A percentile compares a stretch with the other conserved stretches of the same genome.
Conservation (phyloP, 2,797 vertebrate species). For the Anas bahamensis region DNA sequence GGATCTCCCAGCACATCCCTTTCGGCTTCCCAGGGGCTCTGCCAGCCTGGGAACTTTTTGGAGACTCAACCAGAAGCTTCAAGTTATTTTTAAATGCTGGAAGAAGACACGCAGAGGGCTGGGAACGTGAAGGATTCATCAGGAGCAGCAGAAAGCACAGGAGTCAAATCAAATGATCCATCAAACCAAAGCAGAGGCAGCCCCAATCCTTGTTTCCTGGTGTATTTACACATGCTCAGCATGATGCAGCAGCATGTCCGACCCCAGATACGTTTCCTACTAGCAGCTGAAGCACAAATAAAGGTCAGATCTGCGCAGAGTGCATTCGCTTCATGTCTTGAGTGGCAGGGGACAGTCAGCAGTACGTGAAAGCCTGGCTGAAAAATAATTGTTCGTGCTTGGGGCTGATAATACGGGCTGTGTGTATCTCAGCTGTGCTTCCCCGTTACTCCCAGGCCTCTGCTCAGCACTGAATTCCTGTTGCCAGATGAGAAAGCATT, state of each 20-base stretch:
- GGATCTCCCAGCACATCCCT: no score
- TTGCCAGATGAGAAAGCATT: conserved; percentile 9
- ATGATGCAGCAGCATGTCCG: neutral
- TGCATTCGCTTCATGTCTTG: neutral
- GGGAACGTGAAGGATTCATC: conserved; percentile 50
- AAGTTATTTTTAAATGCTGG: conserved; percentile 50
- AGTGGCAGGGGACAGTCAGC: neutral
- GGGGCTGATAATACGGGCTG: neutral
- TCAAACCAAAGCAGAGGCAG: neutral
- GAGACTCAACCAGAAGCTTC: neutral
- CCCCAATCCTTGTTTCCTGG: neutral
- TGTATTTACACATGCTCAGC: neutral
- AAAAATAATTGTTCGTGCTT: neutral
- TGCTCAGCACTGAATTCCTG: conserved; percentile 3
- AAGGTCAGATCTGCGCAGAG: neutral
- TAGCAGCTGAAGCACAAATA: neutral
- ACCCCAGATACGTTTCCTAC: neutral
- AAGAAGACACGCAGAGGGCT: conserved; percentile 20
- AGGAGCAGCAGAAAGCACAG: neutral
- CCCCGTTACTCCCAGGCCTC: neutral
- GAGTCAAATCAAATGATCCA: neutral
- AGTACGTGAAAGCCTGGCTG: neutral
- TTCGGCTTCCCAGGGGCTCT: no score
- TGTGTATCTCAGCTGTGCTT: neutral
- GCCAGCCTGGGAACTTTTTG: neutral